Evolutionary conservation across 2,113 vertebrate genomes (phyloP).

Genomic region (Columba janthina): DNA sequence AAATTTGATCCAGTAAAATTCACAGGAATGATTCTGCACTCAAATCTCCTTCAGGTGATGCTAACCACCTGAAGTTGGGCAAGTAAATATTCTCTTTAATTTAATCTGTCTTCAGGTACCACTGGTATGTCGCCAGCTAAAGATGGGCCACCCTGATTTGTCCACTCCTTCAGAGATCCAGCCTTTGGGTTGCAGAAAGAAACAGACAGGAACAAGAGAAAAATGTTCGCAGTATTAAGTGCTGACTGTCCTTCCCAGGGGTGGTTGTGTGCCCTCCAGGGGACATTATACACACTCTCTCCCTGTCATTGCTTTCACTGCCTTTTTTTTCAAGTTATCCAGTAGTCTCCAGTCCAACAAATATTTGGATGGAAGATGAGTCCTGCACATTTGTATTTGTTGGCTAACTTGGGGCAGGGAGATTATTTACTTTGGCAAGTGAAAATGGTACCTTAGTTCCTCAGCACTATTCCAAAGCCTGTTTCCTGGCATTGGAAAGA

Average conservation of each 20-base stretch:
- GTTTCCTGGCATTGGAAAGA: neutral
- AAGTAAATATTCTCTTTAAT: neutral
- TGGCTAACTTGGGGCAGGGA: neutral
- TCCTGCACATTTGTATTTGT: neutral
- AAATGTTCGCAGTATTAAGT: neutral
- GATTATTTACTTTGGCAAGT: constrained; percentile 34
- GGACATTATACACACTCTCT: neutral
- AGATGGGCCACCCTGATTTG: neutral
- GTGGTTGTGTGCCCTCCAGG: neutral
- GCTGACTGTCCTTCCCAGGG: neutral
- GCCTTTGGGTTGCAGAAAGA: neutral
- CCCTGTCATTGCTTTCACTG: neutral
- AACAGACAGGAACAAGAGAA: neutral
- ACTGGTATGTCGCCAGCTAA: neutral
- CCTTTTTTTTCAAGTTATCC: neutral
- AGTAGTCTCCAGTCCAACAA: neutral
- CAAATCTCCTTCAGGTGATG: neutral
- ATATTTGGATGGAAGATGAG: neutral
- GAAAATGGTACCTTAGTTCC: neutral
- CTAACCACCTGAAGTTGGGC: neutral
- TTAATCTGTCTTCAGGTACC: neutral
- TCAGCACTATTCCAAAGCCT: neutral
- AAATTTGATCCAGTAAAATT: neutral
- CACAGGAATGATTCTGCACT: neutral
- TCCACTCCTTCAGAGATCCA: neutral